Conservation (phyloP, 2,113 vertebrate species). For the Mus musculus region GRCm39 chr7:54943001-54943500, state of each 20-base stretch:
- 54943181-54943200: not conserved
- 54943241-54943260: not conserved
- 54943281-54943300: not conserved
- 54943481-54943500: not conserved
- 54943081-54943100: not conserved
- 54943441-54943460: not conserved
- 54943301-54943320: not conserved
- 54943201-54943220: not conserved
- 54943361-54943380: not conserved
- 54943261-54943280: not conserved
- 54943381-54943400: not conserved
- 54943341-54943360: not conserved
- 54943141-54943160: not conserved
- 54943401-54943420: not conserved
- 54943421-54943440: not conserved
- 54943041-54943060: not conserved
- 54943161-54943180: not conserved
- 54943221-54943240: not conserved
- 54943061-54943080: not conserved
- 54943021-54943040: not conserved
- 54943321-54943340: not conserved
- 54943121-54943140: too few species aligned
- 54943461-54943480: too few species aligned
- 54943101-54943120: not conserved
- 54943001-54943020: not conserved